Base-by-base conservation (phyloP, 2,888 invertebrate genomes). In the Callinectes sapidus region DNA sequence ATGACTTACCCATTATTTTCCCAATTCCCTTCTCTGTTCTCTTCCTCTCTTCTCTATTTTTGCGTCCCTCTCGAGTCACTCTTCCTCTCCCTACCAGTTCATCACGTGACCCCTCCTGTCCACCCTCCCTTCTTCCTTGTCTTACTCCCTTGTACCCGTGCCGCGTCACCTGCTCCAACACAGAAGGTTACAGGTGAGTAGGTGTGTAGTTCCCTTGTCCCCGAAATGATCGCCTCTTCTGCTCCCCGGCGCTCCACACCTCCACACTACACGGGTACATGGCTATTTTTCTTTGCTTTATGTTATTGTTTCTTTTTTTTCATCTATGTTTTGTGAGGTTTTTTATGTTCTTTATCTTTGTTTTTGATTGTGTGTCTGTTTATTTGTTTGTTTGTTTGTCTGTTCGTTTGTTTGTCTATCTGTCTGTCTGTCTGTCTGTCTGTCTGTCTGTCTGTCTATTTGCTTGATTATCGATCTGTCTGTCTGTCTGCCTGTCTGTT, bases 251-350 rank as follows among this genome's bases (percentile, higher is more conserved):
- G 35, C n/a, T 13, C 81, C 32, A 16, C 35, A 35, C 81, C 35
- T 81, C 81, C 81, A 81, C 81, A 81, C 81, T 35, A 16, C 81
- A 81, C 81, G 81, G 81, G 16, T 81, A 81, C 81, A 81, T 35
- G 16, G 14, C 32, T 14, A 16, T 81, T 18, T 81, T 81, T 81
- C 35, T 81, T 81, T 81, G 14, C 14, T 81, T 81, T 18, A 81
- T 32, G 32, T 35, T 81, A 35, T 14, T 81, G 1, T 35, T 35
- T n/a, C 10, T 71, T 18, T 77, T n/a, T 77, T 77, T 77, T 77
- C 32, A 13, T 28, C 28, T 23, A 23, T 61, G 10, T 8, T 61
- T 61, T 23, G 48, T 48, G 48, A 5, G 61, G 61, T 81, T 81
- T 35, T 35, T 35, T 35, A 16, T 32, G 14, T n/a, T 71, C 5